phyloP scores from a whole-genome alignment of 30 jellyfish, hydroid and myxozoan species.

The Mastigias papua region DNA sequence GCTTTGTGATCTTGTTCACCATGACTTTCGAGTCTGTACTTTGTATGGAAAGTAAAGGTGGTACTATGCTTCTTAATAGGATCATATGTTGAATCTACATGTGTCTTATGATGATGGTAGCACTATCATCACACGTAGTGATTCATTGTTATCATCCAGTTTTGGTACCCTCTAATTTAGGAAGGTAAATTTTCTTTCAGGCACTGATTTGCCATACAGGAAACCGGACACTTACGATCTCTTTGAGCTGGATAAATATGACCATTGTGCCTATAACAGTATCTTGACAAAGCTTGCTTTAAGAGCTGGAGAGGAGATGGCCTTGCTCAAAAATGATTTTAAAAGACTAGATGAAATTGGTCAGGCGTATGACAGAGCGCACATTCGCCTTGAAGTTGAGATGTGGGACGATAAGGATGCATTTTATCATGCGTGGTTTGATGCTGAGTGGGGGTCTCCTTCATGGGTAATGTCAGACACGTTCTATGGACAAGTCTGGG shows the following conservation, averaged over 20 bases:
- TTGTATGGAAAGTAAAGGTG: too few species aligned
- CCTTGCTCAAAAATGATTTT: slow-evolving; percentile 63
- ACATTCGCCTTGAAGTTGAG: slow-evolving; percentile 87
- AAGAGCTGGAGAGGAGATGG: slow-evolving; percentile 94
- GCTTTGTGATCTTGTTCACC: too few species aligned
- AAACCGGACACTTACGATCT: slow-evolving; percentile 98
- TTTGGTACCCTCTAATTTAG: too few species aligned
- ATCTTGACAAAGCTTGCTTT: slow-evolving; percentile 80
- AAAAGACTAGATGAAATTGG: slow-evolving; percentile 53
- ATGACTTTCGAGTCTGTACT: too few species aligned
- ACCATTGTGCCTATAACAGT: slow-evolving; percentile 97
- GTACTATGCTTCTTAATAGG: too few species aligned
- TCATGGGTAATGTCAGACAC: slow-evolving; percentile 98
- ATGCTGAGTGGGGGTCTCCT: slow-evolving; percentile 99
- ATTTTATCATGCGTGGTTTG: slow-evolving; percentile 99
- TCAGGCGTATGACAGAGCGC: slow-evolving; percentile 84
- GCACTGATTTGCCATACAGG: slow-evolving; percentile 98
- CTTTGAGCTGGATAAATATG: slow-evolving; percentile 94
- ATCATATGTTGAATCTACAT: too few species aligned
- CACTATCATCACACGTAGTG: too few species aligned
- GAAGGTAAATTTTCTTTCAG: slow-evolving; percentile 26
- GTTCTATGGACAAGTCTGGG: slow-evolving; percentile 97
- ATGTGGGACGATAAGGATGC: slow-evolving; percentile 98
- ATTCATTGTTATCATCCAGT: too few species aligned
- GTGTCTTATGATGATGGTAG: too few species aligned